Evolutionary conservation across 2,888 invertebrate genomes (phyloP), one percentile per base, ranked within the genome.

Genomic region (Diarsia dahlii): DNA sequence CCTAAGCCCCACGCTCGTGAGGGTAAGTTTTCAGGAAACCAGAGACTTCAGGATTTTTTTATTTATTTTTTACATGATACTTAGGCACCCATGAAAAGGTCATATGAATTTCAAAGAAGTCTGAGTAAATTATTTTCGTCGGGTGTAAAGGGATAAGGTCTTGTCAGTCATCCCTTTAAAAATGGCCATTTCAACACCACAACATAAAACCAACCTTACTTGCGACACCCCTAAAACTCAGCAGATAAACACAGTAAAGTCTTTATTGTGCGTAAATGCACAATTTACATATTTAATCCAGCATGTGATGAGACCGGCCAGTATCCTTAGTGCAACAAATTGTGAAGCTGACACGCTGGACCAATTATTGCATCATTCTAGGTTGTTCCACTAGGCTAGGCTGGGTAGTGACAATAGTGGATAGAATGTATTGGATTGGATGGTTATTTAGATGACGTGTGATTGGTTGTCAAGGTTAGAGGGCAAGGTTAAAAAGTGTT

Each of bases 231-330:
- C 75, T 88, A 45, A 45, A 63, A 52, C 9, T 13, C 45, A 52
- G 66, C 81, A 78, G 67, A 73, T 76, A 75, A 80, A 82, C 74
- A 75, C 81, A 87, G 82, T 84, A 84, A 90, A 89, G 88, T 87
- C 89, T 90, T 89, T 90, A 92, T 90, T 89, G 86, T 92, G 86
- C 88, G 87, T 91, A 88, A 90, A 89, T 81, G 87, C 80, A 76
- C 75, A 85, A 91, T 91, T 91, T 89, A 84, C 91, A 91, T 91
- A 88, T 75, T 84, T 85, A 87, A 90, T 86, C 72, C 75, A 78
- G 72, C 84, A 80, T 84, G 80, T 81, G 86, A 87, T 85, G 85
- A 71, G 65, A 69, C 77, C 23, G 34, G 64, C 56, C 52, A 58
- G 74, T 66, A 74, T 39, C 71, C 71, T 68, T 64, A 70, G 28